These are phyloP conservation scores for Clinocottus analis DNA, from an alignment of 2,113 vertebrate species.

Conservation along the genomic window DNA sequence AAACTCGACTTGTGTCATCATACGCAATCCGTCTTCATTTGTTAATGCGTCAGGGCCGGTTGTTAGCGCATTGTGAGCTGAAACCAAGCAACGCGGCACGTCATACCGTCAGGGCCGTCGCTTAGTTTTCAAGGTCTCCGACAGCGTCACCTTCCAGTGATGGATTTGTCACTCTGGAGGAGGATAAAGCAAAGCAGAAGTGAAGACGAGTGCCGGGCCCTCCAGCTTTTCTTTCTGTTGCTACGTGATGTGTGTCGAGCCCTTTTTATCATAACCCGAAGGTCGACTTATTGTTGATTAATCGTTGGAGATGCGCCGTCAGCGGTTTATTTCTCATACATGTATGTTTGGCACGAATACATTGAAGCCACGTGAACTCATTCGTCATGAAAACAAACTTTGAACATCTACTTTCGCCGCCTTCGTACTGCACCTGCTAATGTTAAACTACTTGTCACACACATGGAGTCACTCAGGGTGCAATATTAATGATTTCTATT, in stretches of 20 bases:
- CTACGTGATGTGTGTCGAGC: slow-evolving; percentile 4
- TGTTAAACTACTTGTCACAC: too few relatives aligned
- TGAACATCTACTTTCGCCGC: neutral
- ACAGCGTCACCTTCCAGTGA: slow-evolving; percentile 49
- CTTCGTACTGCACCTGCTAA: neutral
- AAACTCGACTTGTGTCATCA: slow-evolving; percentile 67
- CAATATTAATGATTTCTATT: neutral
- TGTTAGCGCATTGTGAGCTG: slow-evolving; percentile 54
- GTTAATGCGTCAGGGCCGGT: slow-evolving; percentile 56
- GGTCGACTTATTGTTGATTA: slow-evolving; percentile 19
- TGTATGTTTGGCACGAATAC: neutral
- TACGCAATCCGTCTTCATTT: slow-evolving; percentile 79
- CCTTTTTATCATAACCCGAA: slow-evolving; percentile 19
- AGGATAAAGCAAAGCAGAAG: slow-evolving; percentile 5
- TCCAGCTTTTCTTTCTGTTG: neutral
- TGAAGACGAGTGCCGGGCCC: neutral
- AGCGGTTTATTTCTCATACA: neutral
- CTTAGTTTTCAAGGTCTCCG: slow-evolving; percentile 65
- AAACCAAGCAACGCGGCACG: slow-evolving; percentile 65
- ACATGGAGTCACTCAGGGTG: neutral
- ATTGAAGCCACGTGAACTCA: neutral
- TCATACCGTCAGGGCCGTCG: slow-evolving; percentile 56
- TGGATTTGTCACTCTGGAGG: slow-evolving; percentile 43
- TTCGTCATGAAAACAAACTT: neutral
- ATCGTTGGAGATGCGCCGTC: neutral